Evolutionary conservation across 1,140 invertebrate genomes (phyloP).

Genomic region (Drosophila bipectinata): DNA sequence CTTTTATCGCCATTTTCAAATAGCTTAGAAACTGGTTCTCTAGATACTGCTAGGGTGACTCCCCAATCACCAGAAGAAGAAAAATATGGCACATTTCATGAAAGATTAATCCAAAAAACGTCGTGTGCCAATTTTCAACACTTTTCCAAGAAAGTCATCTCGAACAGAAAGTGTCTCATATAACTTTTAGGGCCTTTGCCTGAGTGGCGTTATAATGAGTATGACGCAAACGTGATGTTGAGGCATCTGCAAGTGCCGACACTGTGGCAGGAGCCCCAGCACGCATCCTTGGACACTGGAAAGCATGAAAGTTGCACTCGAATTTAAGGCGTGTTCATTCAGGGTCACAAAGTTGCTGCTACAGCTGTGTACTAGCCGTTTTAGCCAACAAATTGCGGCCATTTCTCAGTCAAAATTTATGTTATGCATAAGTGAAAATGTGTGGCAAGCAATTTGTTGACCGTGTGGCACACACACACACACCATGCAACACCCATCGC

Average conservation of each 20-base stretch:
- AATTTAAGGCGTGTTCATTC: constrained; percentile 2
- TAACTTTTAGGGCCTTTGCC: constrained; percentile 61
- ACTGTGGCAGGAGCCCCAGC: constrained; percentile 4
- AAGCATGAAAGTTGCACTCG: neutral
- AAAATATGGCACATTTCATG: too few species aligned
- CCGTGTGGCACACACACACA: constrained; percentile 8
- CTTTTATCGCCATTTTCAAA: too few species aligned
- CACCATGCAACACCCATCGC: neutral
- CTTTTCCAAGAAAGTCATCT: constrained; percentile 47
- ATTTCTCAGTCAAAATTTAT: constrained; percentile 33
- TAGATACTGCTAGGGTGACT: too few species aligned
- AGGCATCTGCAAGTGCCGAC: constrained; percentile 32
- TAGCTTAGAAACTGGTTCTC: too few species aligned
- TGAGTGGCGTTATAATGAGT: constrained; percentile 55
- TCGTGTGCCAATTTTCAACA: neutral
- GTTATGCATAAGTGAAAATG: constrained; percentile 30
- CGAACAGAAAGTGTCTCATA: constrained; percentile 23
- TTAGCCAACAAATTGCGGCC: constrained; percentile 31
- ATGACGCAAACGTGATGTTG: constrained; percentile 58
- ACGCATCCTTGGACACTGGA: constrained; percentile 8
- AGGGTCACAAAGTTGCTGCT: constrained; percentile 17
- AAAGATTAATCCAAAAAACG: too few species aligned
- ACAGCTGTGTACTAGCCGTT: neutral
- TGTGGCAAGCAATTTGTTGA: constrained; percentile 25
- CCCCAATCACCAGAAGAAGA: too few species aligned